These are phyloP conservation scores for Achlya flavicornis DNA, from an alignment of 2,888 invertebrate genomes.

Conservation along the genomic window DNA sequence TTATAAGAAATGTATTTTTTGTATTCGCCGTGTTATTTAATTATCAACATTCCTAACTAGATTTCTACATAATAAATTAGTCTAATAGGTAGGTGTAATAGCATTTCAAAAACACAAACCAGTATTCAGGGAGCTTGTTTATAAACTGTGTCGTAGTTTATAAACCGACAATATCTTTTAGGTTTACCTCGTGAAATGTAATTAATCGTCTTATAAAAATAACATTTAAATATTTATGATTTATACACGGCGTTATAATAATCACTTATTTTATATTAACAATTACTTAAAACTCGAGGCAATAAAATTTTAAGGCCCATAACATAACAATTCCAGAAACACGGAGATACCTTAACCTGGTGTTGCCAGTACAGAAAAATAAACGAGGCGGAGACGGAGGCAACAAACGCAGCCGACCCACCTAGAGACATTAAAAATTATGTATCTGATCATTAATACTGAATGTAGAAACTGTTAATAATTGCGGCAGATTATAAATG, in stretches of 20 bases:
- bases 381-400: slow-evolving; percentile 13
- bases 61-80: slow-evolving; percentile 42
- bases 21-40: slow-evolving; percentile 29
- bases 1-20: too few relatives aligned
- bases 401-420: slow-evolving; percentile 40
- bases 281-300: background rate
- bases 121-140: background rate
- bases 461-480: slow-evolving; percentile 71
- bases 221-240: background rate
- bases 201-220: background rate
- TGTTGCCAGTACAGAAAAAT: slow-evolving; percentile 4
- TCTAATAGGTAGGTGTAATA: background rate
- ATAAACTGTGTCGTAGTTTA: background rate
- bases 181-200: background rate
- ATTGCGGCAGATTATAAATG: slow-evolving; percentile 63
- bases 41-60: slow-evolving; percentile 43
- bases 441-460: slow-evolving; percentile 69
- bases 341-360: background rate
- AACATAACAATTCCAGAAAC: background rate
- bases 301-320: background rate
- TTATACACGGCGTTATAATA: background rate
- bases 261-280: background rate
- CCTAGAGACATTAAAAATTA: slow-evolving; percentile 61
- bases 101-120: background rate
- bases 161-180: background rate